These are phyloP conservation scores for Tortrix viridana DNA, from an alignment of 2,888 invertebrate species.

Conservation along the genomic window DNA sequence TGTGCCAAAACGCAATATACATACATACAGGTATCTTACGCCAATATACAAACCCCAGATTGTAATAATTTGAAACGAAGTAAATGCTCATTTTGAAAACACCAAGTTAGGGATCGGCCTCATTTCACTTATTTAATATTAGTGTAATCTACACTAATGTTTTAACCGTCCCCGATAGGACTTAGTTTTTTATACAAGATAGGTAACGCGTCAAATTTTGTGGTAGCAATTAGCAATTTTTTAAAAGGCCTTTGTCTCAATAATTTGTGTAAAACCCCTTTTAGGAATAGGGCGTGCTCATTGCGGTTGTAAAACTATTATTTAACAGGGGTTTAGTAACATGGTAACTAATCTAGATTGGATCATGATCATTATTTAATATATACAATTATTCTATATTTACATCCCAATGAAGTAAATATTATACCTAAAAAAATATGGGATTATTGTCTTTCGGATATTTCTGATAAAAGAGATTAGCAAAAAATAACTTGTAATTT, in stretches of 20 bases:
- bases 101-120: constrained; percentile 51
- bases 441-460: constrained; percentile 1
- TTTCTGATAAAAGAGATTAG: constrained; percentile 17
- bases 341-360: not conserved
- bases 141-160: constrained; percentile 54
- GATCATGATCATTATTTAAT: constrained; percentile 1
- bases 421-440: not conserved
- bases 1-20: constrained; percentile 65
- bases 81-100: constrained; percentile 60
- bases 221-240: constrained; percentile 13
- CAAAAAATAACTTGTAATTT: constrained; percentile 35
- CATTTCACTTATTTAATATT: constrained; percentile 42
- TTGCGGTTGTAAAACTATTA: constrained; percentile 25
- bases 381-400: constrained; percentile 18
- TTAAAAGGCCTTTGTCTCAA: constrained; percentile 3
- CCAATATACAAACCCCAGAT: constrained; percentile 63
- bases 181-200: constrained; percentile 35
- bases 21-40: constrained; percentile 70
- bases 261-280: constrained; percentile 1
- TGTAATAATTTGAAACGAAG: constrained; percentile 42
- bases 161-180: constrained; percentile 39
- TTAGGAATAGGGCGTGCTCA: constrained; percentile 23
- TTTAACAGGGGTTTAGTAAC: constrained; percentile 26
- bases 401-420: not conserved
- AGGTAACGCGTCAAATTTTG: constrained; percentile 9